These are phyloP conservation scores for Conops quadrifasciatus DNA, from an alignment of 2,888 invertebrate genomes.

Conservation along the genomic window DNA sequence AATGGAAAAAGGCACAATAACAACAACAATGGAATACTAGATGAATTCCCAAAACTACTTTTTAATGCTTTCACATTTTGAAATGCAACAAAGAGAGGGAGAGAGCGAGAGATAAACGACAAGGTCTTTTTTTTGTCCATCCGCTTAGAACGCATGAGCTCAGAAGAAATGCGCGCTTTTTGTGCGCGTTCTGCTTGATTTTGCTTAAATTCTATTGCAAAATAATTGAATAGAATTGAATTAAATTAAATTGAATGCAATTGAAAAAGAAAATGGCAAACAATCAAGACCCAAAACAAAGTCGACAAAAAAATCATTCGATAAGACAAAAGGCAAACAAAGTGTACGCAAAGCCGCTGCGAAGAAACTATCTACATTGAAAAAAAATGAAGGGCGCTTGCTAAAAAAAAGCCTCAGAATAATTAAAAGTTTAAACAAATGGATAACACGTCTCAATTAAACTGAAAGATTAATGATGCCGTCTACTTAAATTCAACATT, in stretches of 20 bases:
- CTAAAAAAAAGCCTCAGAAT: too few relatives aligned
- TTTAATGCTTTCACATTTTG: constrained; percentile 31
- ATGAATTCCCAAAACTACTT: constrained; percentile 33
- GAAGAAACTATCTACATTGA: too few relatives aligned
- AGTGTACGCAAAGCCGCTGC: neutral
- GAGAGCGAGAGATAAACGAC: neutral
- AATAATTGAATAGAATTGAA: constrained; percentile 46
- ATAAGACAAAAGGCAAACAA: constrained; percentile 34
- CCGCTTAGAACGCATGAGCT: neutral
- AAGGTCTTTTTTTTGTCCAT: neutral
- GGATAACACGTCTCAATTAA: too few relatives aligned
- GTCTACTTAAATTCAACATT: too few relatives aligned
- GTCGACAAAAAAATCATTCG: constrained; percentile 18
- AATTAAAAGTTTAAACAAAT: too few relatives aligned
- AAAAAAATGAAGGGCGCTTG: too few relatives aligned
- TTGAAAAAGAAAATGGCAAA: constrained; percentile 49
- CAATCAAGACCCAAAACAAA: constrained; percentile 27
- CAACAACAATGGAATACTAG: constrained; percentile 19
- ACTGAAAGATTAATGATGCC: too few relatives aligned
- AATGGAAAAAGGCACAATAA: neutral
- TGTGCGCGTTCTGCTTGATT: constrained; percentile 41
- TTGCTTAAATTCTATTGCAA: constrained; percentile 50
- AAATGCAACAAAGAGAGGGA: constrained; percentile 4
- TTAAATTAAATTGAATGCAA: constrained; percentile 33
- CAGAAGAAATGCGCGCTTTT: constrained; percentile 21